Percentiles rank a stretch among this genome's conserved stretches.
These are phyloP conservation scores for Drosophila repleta DNA, from an alignment of 1,140 invertebrate genomes.

Conservation along the genomic window DNA sequence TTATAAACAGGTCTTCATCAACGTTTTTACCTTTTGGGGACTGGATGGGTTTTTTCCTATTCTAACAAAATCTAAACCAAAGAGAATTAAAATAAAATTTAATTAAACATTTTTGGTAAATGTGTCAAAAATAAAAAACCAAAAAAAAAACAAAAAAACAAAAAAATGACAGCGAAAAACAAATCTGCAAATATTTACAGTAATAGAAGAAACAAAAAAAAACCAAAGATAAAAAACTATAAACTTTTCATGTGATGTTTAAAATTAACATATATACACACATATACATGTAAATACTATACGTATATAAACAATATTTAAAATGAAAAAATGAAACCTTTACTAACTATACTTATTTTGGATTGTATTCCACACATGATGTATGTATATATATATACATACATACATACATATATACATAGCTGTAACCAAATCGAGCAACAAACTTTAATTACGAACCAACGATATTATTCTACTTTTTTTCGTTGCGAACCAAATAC, in stretches of 20 bases:
- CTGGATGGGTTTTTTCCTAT: slow-evolving; percentile 69
- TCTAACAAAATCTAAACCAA: slow-evolving; percentile 43
- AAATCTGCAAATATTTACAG: slow-evolving; percentile 17
- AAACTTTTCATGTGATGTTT: slow-evolving; percentile 79
- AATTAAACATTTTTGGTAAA: slow-evolving; percentile 10
- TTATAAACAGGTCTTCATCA: slow-evolving; percentile 78
- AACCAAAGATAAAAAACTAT: slow-evolving; percentile 39
- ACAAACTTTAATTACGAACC: slow-evolving; percentile 38
- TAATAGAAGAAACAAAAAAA: slow-evolving; percentile 16
- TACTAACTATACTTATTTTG: slow-evolving; percentile 66
- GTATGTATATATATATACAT: slow-evolving; percentile 24
- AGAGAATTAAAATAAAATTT: slow-evolving; percentile 17
- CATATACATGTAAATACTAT: slow-evolving; percentile 14
- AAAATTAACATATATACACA: slow-evolving; percentile 56
- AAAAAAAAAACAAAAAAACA: slow-evolving; percentile 8
- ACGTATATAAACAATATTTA: slow-evolving; percentile 44
- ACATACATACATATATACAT: slow-evolving; percentile 52
- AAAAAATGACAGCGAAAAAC: slow-evolving; percentile 23
- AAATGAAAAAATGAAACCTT: slow-evolving; percentile 54
- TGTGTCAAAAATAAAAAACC: slow-evolving; percentile 13
- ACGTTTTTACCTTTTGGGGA: slow-evolving; percentile 77
- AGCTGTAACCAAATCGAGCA: slow-evolving; percentile 24
- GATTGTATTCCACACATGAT: slow-evolving; percentile 38
- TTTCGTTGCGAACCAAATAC: slow-evolving; percentile 56
- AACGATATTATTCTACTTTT: slow-evolving; percentile 68